phyloP scores from a whole-genome alignment of 2,888 invertebrate species.

The Dolomedes plantarius region DNA sequence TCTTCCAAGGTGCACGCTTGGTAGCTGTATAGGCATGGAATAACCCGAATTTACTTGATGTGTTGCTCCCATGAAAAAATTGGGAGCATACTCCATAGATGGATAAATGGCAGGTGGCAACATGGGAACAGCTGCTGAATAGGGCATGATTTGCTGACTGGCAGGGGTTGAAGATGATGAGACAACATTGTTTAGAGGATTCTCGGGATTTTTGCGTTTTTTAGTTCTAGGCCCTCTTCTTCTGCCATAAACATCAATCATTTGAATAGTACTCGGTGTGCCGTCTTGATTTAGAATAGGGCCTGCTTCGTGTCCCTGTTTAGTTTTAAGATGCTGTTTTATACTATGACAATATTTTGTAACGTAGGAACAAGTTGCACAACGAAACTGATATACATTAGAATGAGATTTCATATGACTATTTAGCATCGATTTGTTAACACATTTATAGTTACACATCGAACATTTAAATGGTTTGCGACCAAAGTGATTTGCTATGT shows the following conservation, averaged over 20 bases:
- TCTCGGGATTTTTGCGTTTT: constrained; percentile 74
- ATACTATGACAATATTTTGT: constrained; percentile 99
- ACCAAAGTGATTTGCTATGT: constrained; percentile 94
- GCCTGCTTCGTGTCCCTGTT: constrained; percentile 92
- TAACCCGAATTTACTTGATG: background rate
- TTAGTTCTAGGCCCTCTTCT: constrained; percentile 86
- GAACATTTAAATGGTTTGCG: constrained; percentile 96
- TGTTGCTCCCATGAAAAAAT: constrained; percentile 16
- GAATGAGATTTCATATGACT: constrained; percentile 97
- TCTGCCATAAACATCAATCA: constrained; percentile 94
- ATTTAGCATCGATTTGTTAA: constrained; percentile 99
- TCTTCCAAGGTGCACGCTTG: too few relatives aligned
- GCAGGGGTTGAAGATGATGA: background rate
- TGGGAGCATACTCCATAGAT: constrained; percentile 21
- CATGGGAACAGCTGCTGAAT: constrained; percentile 9
- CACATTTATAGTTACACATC: constrained; percentile 92
- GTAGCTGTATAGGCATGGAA: background rate
- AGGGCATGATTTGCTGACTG: constrained; percentile 19
- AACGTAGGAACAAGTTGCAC: constrained; percentile 94
- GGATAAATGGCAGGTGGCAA: constrained; percentile 31
- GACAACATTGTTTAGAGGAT: constrained; percentile 24
- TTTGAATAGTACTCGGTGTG: constrained; percentile 89
- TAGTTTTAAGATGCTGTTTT: constrained; percentile 94
- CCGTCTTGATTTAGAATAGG: constrained; percentile 93
- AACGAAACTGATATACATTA: constrained; percentile 91